Evolutionary conservation across 2,797 vertebrate genomes (phyloP).

Genomic region (Anguilla megastoma): DNA sequence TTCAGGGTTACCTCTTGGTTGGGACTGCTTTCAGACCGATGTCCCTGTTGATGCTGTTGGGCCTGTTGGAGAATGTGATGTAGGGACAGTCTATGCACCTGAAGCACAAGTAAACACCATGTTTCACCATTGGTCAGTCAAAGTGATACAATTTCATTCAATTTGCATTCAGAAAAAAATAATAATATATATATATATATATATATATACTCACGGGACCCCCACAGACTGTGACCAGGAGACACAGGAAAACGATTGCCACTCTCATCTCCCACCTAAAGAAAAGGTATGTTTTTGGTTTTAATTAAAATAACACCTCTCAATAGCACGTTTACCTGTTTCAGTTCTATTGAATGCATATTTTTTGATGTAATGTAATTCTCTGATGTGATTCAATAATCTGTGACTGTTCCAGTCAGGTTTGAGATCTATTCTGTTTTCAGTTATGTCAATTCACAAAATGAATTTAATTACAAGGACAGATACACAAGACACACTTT

Average conservation of each 20-base stretch:
- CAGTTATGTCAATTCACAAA: background rate
- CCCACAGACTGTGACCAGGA: slow-evolving; percentile 42
- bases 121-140: background rate
- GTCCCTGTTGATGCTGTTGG: background rate
- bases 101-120: background rate
- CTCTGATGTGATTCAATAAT: background rate
- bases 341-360: background rate
- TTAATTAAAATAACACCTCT: slow-evolving; percentile 24
- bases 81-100: background rate
- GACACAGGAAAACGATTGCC: slow-evolving; percentile 46
- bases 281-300: slow-evolving; percentile 6
- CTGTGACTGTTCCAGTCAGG: background rate
- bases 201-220: slow-evolving; percentile 55
- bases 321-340: background rate
- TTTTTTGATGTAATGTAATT: background rate
- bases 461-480: background rate
- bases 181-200: background rate
- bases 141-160: background rate
- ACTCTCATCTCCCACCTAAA: slow-evolving; percentile 51
- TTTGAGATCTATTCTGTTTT: background rate
- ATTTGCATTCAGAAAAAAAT: background rate
- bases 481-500: background rate
- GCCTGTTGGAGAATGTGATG: background rate
- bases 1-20: background rate
- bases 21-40: background rate